Base-by-base conservation (phyloP, 2,113 vertebrate species). In the Tretioscincus oriximinensis region DNA sequence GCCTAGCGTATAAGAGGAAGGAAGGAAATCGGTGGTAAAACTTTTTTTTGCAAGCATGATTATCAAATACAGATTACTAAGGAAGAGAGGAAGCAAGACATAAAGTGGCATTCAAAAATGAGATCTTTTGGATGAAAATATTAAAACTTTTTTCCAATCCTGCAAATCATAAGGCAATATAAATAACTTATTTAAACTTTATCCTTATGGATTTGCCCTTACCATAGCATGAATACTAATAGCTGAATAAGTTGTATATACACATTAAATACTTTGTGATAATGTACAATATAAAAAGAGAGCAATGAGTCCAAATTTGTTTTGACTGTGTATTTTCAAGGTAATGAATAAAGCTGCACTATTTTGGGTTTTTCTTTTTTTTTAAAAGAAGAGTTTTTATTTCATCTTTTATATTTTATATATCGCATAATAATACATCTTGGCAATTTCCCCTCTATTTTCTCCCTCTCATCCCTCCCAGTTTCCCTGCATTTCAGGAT, bases 1-100 rank as follows among this genome's bases (percentile, higher is more conserved):
- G 1, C 0, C 1, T 76, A 74, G 24, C 72, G 73, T 68, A 51
- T 16, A 51, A 14, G 77, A n/a, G 86, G 86, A 83, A 93, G 87
- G 83, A 86, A 89, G 82, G 83, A 89, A 90, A 31, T 73, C 67
- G 45, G 73, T 82, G 81, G 72, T 85, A 76, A 90, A 91, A 90
- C 77, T 31, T 31, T 64, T 22, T 51, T 31, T 49, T 0, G 1
- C 72, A 84, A 83, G 64, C 35, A 73, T 49, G 26, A 60, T 86
- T 81, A 24, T 76, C 85, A 75, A 80, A 75, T 58, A 58, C 20
- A 64, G 76, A 12, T 65, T 77, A 7, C 63, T 54, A 85, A 87
- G 75, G 54, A 82, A 76, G 47, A 77, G 22, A 22, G 7, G 7
- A 22, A 47, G 58, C 68, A 21, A 79, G 58, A 31, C 5, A 35